Conservation (phyloP, 1,140 invertebrate genomes). For the Thrips palmi region DNA sequence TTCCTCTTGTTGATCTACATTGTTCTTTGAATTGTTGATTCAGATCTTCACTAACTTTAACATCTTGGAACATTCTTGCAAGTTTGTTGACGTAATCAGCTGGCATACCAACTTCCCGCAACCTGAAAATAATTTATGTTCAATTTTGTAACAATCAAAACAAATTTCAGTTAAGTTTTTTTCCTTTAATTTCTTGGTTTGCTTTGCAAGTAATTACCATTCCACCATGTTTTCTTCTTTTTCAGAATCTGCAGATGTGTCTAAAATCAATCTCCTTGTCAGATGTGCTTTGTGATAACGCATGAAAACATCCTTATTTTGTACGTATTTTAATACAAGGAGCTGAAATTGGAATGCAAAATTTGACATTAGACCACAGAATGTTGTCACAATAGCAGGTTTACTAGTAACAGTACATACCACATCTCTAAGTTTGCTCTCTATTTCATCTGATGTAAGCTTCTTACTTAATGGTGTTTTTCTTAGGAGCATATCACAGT, state of each 20-base stretch:
- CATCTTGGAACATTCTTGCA: constrained; percentile 94
- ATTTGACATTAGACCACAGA: not conserved
- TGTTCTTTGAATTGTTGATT: constrained; percentile 79
- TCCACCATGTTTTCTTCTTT: constrained; percentile 99
- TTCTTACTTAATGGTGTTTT: constrained; percentile 93
- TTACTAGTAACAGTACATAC: constrained; percentile 27
- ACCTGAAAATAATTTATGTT: constrained; percentile 20
- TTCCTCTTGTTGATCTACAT: constrained; percentile 34
- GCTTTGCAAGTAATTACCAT: constrained; percentile 35
- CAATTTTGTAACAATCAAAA: not conserved
- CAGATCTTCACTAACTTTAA: constrained; percentile 97
- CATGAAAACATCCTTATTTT: constrained; percentile 99
- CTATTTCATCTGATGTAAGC: constrained; percentile 94
- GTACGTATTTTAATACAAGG: constrained; percentile 94
- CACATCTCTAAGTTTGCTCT: constrained; percentile 79
- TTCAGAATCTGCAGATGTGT: constrained; percentile 94
- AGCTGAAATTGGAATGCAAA: constrained; percentile 32
- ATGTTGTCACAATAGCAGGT: not conserved
- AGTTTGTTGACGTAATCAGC: constrained; percentile 98
- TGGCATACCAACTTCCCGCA: constrained; percentile 92
- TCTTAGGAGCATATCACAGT: constrained; percentile 97
- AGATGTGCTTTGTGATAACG: constrained; percentile 97
- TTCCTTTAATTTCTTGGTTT: not conserved
- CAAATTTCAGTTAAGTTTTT: not conserved
- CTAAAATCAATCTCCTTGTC: constrained; percentile 83